phyloP scores from a whole-genome alignment of 2,797 vertebrate species.

The Cottoperca gobio region DNA sequence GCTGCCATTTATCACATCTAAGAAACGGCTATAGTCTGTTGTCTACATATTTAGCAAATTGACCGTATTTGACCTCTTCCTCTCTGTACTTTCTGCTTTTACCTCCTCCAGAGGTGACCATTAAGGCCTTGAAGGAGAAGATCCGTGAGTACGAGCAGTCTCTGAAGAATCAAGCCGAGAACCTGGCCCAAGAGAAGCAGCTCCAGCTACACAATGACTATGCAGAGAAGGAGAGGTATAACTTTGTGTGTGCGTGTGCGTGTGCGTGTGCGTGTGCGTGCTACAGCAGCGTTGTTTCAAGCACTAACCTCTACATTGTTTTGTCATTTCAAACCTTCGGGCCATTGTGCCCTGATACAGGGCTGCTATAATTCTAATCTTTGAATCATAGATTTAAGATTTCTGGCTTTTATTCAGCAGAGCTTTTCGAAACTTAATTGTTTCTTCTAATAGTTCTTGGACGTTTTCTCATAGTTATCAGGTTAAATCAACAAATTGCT shows the following conservation, averaged over 20 bases:
- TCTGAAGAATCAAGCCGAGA: conserved; percentile 96
- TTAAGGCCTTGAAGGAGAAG: conserved; percentile 99
- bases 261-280: neutral
- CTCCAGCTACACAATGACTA: conserved; percentile 98
- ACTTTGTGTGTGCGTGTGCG: conserved; percentile 1
- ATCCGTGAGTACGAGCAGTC: conserved; percentile 98
- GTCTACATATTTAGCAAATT: conserved; percentile 20
- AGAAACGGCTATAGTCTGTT: conserved; percentile 9
- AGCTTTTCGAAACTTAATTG: conserved; percentile 46
- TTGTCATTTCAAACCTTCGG: conserved; percentile 47
- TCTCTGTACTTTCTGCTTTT: conserved; percentile 3
- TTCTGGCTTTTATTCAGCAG: conserved; percentile 44
- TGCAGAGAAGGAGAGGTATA: conserved; percentile 96
- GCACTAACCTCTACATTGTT: conserved; percentile 49
- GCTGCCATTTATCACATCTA: conserved; percentile 46
- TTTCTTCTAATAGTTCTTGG: conserved; percentile 35
- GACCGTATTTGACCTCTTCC: neutral
- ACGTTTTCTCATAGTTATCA: conserved; percentile 27
- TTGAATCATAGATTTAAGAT: conserved; percentile 38
- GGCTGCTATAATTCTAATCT: conserved; percentile 51
- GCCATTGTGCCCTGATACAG: conserved; percentile 37
- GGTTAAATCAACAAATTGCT: conserved; percentile 46
- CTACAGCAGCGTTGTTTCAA: conserved; percentile 18
- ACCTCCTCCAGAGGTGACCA: conserved; percentile 92
- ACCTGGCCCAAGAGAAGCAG: conserved; percentile 95